Conservation (phyloP, 2,888 invertebrate species). For the Temnothorax unifasciatus region DNA sequence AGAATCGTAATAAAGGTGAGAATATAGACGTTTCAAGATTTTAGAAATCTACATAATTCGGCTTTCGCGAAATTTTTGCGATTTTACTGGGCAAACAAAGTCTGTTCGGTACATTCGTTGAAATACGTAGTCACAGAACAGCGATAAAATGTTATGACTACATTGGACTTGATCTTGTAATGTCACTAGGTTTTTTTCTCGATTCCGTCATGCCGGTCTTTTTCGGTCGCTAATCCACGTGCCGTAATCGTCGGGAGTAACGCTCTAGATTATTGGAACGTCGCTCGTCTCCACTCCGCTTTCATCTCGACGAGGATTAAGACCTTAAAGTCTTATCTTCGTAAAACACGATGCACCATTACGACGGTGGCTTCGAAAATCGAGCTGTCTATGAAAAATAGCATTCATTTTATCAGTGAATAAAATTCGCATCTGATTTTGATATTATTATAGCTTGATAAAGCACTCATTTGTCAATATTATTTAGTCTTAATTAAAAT, state of each 20-base stretch:
- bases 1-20: background rate
- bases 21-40: background rate
- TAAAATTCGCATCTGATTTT: background rate
- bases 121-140: conserved; percentile 15
- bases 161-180: conserved; percentile 28
- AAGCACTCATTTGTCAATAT: background rate
- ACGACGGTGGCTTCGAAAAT: conserved; percentile 47
- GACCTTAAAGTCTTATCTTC: conserved; percentile 77
- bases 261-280: conserved; percentile 73
- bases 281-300: conserved; percentile 41
- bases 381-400: conserved; percentile 33
- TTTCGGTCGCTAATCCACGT: conserved; percentile 68
- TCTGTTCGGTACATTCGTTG: conserved; percentile 2
- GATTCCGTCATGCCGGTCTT: conserved; percentile 47
- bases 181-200: conserved; percentile 24
- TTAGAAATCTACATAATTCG: background rate
- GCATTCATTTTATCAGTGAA: background rate
- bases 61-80: background rate
- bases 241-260: conserved; percentile 73
- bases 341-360: conserved; percentile 72
- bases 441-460: background rate
- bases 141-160: conserved; percentile 39
- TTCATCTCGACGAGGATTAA: conserved; percentile 70
- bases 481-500: background rate
- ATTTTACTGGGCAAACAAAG: background rate